A percentile compares a stretch with the other conserved stretches of the same genome.
Evolutionary conservation across 64 coral and sea anemone species (phyloP).

Genomic region (Actinia tenebrosa): DNA sequence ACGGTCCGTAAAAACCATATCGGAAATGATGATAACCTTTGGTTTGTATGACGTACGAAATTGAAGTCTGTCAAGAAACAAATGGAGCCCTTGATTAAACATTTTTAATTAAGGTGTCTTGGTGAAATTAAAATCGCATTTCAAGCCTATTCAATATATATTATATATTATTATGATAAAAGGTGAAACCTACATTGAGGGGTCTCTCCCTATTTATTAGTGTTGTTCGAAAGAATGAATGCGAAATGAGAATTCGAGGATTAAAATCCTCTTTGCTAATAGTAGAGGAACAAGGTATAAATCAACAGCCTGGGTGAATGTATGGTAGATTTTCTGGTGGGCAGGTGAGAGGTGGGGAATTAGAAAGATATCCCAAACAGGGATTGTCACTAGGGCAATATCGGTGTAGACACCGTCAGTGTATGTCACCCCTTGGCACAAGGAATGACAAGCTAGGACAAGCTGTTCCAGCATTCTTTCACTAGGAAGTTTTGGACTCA

Average conservation of each 20-base stretch:
- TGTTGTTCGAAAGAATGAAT: no score
- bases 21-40: constrained; percentile 12
- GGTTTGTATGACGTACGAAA: neutral
- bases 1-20: neutral
- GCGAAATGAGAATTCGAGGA: no score
- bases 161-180: neutral
- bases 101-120: neutral
- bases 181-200: neutral
- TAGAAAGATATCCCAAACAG: no score
- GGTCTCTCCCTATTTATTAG: neutral
- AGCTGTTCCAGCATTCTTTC: no score
- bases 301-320: neutral
- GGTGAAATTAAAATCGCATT: neutral
- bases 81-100: neutral
- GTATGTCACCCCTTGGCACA: neutral
- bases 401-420: neutral
- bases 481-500: no score
- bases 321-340: no score
- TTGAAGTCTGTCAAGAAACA: neutral
- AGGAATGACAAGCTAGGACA: no score
- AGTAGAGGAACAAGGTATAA: neutral
- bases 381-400: no score
- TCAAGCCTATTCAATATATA: neutral
- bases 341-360: no score
- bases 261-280: no score